Evolutionary conservation across 2,888 invertebrate genomes (phyloP).

Genomic region (Hyalella azteca): DNA sequence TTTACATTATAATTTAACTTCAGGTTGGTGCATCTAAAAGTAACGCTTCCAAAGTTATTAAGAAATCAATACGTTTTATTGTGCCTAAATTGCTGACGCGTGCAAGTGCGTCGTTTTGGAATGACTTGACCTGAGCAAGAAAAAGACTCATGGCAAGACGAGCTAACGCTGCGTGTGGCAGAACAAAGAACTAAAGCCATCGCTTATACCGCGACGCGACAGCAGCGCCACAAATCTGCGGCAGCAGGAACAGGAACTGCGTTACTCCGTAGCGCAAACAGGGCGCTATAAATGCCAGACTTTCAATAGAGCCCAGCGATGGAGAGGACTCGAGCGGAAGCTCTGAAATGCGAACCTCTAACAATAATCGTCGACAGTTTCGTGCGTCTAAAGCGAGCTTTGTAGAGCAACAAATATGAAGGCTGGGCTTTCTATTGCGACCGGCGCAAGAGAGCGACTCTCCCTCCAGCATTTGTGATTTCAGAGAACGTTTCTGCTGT

Average conservation of each 20-base stretch:
- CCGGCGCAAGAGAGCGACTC: neutral
- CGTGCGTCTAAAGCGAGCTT: neutral
- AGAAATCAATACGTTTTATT: neutral
- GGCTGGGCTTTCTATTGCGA: neutral
- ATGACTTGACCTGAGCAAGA: neutral
- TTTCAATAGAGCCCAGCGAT: constrained; percentile 18
- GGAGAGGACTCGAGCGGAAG: constrained; percentile 21
- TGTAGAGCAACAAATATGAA: neutral
- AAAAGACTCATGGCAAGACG: neutral
- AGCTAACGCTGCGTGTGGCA: neutral
- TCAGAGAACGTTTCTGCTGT: neutral
- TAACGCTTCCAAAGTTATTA: neutral
- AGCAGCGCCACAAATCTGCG: constrained; percentile 8
- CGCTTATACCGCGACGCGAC: neutral
- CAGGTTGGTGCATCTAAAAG: neutral
- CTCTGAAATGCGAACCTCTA: constrained; percentile 4
- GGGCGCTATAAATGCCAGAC: neutral
- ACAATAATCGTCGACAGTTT: constrained; percentile 17
- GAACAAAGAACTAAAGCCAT: constrained; percentile 13
- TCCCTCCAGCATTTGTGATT: neutral
- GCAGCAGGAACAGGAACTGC: neutral
- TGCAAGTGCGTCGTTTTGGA: neutral
- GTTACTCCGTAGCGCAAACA: neutral
- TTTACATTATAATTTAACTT: neutral
- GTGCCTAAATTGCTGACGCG: too few relatives aligned